phyloP scores from a whole-genome alignment of 2,797 vertebrate species.

The Gouania willdenowi region DNA sequence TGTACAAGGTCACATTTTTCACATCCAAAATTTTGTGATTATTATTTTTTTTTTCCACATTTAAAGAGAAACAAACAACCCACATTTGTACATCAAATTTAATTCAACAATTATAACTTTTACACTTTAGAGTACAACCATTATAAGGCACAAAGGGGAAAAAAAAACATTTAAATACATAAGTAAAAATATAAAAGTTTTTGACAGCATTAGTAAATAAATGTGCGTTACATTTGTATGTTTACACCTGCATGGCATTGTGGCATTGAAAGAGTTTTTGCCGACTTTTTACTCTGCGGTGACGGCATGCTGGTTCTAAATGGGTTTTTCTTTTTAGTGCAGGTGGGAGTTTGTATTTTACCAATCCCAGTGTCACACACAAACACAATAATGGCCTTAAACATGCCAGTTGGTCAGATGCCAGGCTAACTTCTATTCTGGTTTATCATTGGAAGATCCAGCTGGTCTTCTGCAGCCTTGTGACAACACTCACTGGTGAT shows the following conservation, averaged over 20 bases:
- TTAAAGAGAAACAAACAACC: conserved; percentile 10
- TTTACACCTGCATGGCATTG: conserved; percentile 57
- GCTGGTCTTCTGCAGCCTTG: conserved; percentile 37
- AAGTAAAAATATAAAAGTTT: conserved; percentile 54
- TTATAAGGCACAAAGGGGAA: conserved; percentile 70
- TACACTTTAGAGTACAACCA: conserved; percentile 80
- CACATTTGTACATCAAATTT: conserved; percentile 73
- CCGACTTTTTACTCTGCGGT: conserved; percentile 32
- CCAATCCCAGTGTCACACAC: conserved; percentile 46
- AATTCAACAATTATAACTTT: conserved; percentile 84
- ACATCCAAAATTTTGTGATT: conserved; percentile 1
- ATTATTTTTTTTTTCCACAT: neutral
- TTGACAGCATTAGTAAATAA: conserved; percentile 39
- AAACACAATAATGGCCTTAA: conserved; percentile 52
- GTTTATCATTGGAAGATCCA: conserved; percentile 44
- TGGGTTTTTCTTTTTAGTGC: conserved; percentile 45
- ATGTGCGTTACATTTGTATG: conserved; percentile 32
- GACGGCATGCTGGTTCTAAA: conserved; percentile 34
- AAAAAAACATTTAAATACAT: conserved; percentile 79
- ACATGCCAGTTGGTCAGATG: conserved; percentile 51
- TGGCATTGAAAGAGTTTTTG: conserved; percentile 21
- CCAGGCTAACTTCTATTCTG: conserved; percentile 53
- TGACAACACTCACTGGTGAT: conserved; percentile 39
- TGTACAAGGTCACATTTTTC: conserved; percentile 18
- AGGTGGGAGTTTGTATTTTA: conserved; percentile 55